Percentiles rank a stretch among this genome's conserved stretches.
These are phyloP conservation scores for Pseudopodoces humilis DNA, from an alignment of 2,113 vertebrate genomes.

Conservation along the genomic window DNA sequence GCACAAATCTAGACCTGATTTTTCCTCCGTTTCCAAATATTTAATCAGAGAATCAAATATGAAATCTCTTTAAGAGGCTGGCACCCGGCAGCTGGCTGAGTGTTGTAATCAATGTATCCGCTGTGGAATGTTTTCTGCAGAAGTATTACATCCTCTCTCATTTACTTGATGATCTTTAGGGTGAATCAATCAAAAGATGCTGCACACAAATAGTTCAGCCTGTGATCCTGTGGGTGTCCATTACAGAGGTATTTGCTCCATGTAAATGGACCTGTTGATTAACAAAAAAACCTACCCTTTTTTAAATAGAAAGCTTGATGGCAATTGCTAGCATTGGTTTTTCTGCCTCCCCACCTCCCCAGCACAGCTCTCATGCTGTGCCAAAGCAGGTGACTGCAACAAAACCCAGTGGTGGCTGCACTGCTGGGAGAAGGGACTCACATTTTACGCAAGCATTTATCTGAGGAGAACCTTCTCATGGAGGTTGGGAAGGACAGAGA, in stretches of 20 bases:
- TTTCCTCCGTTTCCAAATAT: neutral
- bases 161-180: slow-evolving; percentile 58
- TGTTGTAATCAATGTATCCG: slow-evolving; percentile 45
- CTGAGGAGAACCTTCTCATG: neutral
- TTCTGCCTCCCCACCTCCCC: neutral
- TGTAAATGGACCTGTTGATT: slow-evolving; percentile 59
- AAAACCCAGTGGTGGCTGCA: neutral
- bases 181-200: slow-evolving; percentile 63
- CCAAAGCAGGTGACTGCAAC: neutral
- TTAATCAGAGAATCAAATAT: slow-evolving; percentile 29
- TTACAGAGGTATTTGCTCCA: slow-evolving; percentile 7
- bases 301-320: slow-evolving; percentile 7
- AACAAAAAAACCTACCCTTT: slow-evolving; percentile 19
- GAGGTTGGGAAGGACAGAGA: neutral
- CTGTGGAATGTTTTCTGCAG: slow-evolving; percentile 59
- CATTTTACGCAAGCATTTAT: neutral
- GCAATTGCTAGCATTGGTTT: neutral
- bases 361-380: neutral
- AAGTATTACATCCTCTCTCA: slow-evolving; percentile 65
- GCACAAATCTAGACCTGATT: neutral
- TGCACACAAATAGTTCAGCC: neutral
- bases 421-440: neutral
- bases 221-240: slow-evolving; percentile 25
- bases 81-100: slow-evolving; percentile 36
- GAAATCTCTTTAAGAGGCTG: slow-evolving; percentile 17